A percentile compares a stretch with the other conserved stretches of the same genome.
Evolutionary conservation across 1,140 invertebrate genomes (phyloP).

Genomic region (Batillaria attramentaria): DNA sequence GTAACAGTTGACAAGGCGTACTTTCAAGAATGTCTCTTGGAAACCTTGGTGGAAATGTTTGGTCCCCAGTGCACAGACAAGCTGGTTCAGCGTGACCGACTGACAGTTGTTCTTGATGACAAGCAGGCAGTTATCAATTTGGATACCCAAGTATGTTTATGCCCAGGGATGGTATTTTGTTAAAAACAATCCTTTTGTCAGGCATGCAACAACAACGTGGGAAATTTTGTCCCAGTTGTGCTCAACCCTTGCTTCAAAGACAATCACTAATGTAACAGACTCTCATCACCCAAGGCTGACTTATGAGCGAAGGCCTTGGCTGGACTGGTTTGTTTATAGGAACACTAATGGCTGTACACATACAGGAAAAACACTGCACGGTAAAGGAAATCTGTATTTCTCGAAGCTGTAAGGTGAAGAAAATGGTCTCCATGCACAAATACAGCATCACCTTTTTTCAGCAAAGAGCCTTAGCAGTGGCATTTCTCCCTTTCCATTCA

Average conservation of each 20-base stretch:
- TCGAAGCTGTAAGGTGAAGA: too few species aligned
- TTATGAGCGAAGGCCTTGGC: too few species aligned
- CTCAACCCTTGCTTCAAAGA: not conserved
- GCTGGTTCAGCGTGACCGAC: constrained; percentile 91
- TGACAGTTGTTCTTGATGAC: constrained; percentile 88
- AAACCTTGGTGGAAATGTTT: constrained; percentile 88
- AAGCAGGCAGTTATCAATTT: constrained; percentile 91
- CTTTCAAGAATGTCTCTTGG: constrained; percentile 88
- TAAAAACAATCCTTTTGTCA: not conserved
- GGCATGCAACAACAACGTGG: not conserved
- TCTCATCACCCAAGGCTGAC: too few species aligned
- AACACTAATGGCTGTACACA: too few species aligned
- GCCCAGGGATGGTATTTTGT: not conserved
- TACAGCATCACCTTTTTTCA: too few species aligned
- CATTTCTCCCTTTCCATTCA: too few species aligned
- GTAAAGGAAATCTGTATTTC: too few species aligned
- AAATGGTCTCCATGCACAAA: too few species aligned
- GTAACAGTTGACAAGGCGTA: constrained; percentile 65
- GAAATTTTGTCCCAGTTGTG: not conserved
- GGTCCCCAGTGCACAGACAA: constrained; percentile 95
- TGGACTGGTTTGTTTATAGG: too few species aligned
- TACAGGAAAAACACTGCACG: too few species aligned
- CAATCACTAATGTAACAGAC: not conserved
- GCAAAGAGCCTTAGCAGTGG: too few species aligned
- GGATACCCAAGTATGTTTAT: constrained; percentile 79